These are phyloP conservation scores for Megalonaias nervosa DNA, from an alignment of 1,140 invertebrate species.

Conservation along the genomic window DNA sequence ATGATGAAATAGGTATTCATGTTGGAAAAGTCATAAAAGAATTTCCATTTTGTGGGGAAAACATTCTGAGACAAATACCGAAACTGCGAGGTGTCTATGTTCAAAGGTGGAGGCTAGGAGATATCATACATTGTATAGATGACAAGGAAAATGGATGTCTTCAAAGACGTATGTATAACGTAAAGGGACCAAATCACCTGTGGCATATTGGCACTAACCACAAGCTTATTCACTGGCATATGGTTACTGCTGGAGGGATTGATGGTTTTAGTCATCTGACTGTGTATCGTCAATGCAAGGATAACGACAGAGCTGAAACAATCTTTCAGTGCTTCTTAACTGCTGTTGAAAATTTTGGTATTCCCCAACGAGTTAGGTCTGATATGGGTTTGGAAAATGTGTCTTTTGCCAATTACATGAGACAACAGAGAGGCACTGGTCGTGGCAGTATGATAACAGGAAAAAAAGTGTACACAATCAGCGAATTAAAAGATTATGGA, in stretches of 20 bases:
- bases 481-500: conserved; percentile 22
- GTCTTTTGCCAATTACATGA: conserved; percentile 6
- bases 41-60: no score
- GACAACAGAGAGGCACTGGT: background rate
- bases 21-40: no score
- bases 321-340: conserved; percentile 4
- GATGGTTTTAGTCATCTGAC: conserved; percentile 17
- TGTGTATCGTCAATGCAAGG: conserved; percentile 2
- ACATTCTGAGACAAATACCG: no score
- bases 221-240: conserved; percentile 23
- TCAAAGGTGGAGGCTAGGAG: background rate
- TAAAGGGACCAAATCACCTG: conserved; percentile 16
- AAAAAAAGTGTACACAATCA: conserved; percentile 6
- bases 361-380: conserved; percentile 4
- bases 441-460: background rate
- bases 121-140: background rate
- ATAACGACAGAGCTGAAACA: conserved; percentile 18
- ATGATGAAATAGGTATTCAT: no score
- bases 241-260: conserved; percentile 10
- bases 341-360: conserved; percentile 1
- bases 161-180: conserved; percentile 11
- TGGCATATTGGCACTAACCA: conserved; percentile 24
- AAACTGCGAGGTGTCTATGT: background rate
- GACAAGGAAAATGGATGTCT: background rate
- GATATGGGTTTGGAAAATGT: conserved; percentile 16